Conservation (phyloP, 1,140 invertebrate species). For the Neodiprion pinetum region DNA sequence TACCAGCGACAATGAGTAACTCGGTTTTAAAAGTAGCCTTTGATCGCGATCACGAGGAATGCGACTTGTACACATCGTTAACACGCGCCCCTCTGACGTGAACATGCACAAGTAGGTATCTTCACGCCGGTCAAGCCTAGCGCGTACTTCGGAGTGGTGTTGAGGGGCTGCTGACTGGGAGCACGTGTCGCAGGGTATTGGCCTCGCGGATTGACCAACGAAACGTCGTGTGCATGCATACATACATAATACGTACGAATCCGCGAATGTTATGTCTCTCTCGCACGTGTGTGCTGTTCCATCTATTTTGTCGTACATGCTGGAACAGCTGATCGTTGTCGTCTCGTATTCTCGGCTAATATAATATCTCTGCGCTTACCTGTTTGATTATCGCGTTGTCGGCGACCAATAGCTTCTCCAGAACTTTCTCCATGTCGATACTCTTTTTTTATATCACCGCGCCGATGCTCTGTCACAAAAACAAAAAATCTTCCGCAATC, state of each 20-base stretch:
- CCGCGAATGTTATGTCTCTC: no score
- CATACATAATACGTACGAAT: no score
- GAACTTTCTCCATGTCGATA: slow-evolving; percentile 61
- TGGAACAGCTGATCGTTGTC: slow-evolving; percentile 10
- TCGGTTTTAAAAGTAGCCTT: no score
- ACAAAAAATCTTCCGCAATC: no score
- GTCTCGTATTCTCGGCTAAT: not conserved
- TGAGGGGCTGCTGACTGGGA: not conserved
- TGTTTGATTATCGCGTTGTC: slow-evolving; percentile 63
- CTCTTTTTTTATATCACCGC: not conserved
- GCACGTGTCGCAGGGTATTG: not conserved
- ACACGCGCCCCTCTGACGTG: no score
- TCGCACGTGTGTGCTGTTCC: no score
- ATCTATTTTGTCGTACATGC: not conserved
- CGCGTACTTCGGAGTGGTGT: not conserved
- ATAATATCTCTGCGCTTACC: slow-evolving; percentile 51
- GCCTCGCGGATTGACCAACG: not conserved
- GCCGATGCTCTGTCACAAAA: no score
- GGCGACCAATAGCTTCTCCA: slow-evolving; percentile 61
- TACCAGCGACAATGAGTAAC: no score
- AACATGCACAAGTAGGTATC: no score
- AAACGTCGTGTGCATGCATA: not conserved
- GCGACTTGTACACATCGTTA: no score
- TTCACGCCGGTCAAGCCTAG: no score
- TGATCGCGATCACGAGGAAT: no score